Base-by-base conservation (phyloP, 1,140 invertebrate species). In the Listronotus oregonensis region DNA sequence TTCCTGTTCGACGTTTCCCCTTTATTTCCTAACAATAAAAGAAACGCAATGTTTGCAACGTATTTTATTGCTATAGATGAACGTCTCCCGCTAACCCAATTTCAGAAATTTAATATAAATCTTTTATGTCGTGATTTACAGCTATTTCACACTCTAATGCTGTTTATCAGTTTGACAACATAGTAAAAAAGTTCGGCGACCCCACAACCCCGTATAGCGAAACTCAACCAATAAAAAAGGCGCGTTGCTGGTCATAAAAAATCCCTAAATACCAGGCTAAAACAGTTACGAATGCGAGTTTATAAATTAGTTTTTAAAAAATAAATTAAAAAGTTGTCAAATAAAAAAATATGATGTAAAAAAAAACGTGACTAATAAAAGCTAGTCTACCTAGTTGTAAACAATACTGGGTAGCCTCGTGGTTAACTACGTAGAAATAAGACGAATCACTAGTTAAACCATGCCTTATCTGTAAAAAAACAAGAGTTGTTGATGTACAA, bases 81-180 rank as follows among this genome's bases (percentile, higher is more conserved):
- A 37, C 50, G 50, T 52, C 50, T 52, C 34, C 50, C 50, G 50
- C 50, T 52, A 52, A 52, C 50, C 50, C 50, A 52, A 52, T 52
- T 52, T 27, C 50, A 34, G 31, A 52, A 52, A 52, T 52, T 52
- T 52, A 52, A 52, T 52, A 52, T 52, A 39, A 52, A 52, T 52
- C 50, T 52, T 52, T 52, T 52, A 52, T 52, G 50, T 52, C 50
- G 50, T 52, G 50, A 52, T 52, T 52, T 52, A 52, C 31, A 34
- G 50, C 50, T 18, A 39, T 52, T 52, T 52, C 50, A 52, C 50
- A 52, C 50, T 52, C 31, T 52, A 52, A 52, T 52, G 31, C 15
- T 52, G 50, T 52, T 52, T 52, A 52, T 52, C 50, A 52, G 50
- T 52, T 52, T 39, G 50, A 52, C 50, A 52, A 37, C 14, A 39